A percentile compares a stretch with the other conserved stretches of the same genome.
Conservation (phyloP, 1,140 invertebrate genomes). For the Adoxophyes honmai region DNA sequence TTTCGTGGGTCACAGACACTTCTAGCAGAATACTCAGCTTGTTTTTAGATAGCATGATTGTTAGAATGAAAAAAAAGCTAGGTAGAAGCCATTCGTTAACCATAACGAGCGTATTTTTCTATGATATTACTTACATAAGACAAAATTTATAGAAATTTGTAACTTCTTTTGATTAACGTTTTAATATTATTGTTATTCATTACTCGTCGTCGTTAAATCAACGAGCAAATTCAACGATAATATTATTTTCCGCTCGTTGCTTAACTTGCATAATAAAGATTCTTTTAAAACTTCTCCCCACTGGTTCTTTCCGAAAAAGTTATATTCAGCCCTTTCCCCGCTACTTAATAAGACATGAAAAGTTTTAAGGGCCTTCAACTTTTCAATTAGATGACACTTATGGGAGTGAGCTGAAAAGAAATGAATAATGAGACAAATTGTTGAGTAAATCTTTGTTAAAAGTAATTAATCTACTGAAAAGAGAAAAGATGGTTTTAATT, state of each 20-base stretch:
- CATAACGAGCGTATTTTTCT: too few relatives aligned
- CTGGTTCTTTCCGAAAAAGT: not conserved
- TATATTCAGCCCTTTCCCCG: conserved; percentile 11
- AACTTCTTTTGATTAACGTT: too few relatives aligned
- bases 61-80: too few relatives aligned
- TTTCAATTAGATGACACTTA: conserved; percentile 14
- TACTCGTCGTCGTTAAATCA: not conserved
- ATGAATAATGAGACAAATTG: conserved; percentile 5
- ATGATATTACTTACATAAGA: too few relatives aligned
- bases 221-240: not conserved
- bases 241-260: conserved; percentile 5
- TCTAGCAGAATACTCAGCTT: too few relatives aligned
- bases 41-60: too few relatives aligned
- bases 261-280: not conserved
- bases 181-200: too few relatives aligned
- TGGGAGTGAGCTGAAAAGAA: conserved; percentile 3
- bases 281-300: conserved; percentile 1
- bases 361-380: conserved; percentile 4
- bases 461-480: not conserved
- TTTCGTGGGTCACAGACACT: too few relatives aligned
- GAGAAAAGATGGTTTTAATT: too few relatives aligned
- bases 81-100: too few relatives aligned
- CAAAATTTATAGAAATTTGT: too few relatives aligned
- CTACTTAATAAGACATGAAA: conserved; percentile 9
- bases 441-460: conserved; percentile 2